phyloP scores from a whole-genome alignment of 2,113 vertebrate genomes.

The Micromys minutus region DNA sequence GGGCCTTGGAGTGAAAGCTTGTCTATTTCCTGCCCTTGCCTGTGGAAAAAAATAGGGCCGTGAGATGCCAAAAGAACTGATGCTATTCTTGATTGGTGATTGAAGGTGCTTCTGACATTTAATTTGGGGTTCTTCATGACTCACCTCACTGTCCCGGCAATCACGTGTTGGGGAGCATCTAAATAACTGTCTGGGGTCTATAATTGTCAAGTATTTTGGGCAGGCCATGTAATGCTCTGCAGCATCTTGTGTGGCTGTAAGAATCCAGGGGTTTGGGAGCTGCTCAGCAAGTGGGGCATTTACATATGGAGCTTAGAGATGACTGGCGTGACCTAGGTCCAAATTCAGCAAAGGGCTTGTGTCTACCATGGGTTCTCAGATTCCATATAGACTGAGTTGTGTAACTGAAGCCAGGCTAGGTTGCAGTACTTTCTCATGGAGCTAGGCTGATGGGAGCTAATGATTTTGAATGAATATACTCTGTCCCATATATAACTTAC shows the following conservation, averaged over 20 bases:
- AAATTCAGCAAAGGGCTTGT: not conserved
- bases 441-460: not conserved
- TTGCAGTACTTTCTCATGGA: not conserved
- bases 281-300: not conserved
- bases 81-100: constrained; percentile 55
- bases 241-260: not conserved
- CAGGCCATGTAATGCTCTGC: constrained; percentile 2
- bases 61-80: constrained; percentile 26
- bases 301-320: not conserved
- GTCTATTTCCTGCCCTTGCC: constrained; percentile 65
- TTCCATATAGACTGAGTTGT: not conserved
- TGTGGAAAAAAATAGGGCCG: not conserved
- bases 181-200: constrained; percentile 44
- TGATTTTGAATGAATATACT: too few relatives aligned
- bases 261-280: not conserved
- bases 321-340: not conserved
- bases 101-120: constrained; percentile 61
- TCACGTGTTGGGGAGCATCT: not conserved
- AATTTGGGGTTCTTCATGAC: constrained; percentile 37
- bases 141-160: constrained; percentile 26
- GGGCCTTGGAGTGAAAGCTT: constrained; percentile 32
- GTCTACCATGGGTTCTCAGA: not conserved
- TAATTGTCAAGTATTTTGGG: constrained; percentile 24
- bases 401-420: not conserved
- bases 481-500: not conserved